Conservation (phyloP, 2,888 invertebrate species). For the Entomobrya multifasciata region DNA sequence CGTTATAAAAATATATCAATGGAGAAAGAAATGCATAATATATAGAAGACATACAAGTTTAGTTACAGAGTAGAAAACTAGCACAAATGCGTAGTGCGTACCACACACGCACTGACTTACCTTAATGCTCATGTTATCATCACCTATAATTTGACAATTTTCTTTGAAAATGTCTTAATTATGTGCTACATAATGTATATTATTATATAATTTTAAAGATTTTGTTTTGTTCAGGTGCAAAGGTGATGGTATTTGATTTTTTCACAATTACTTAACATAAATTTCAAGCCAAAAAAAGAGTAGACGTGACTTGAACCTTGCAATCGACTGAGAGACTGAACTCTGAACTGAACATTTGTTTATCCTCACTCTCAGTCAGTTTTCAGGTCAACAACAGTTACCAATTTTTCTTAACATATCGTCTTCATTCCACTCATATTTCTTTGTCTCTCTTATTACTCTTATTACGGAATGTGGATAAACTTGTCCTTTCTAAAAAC, state of each 20-base stretch:
- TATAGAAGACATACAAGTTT: too few relatives aligned
- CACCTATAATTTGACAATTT: not conserved
- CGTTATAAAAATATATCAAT: too few relatives aligned
- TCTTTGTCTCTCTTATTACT: not conserved
- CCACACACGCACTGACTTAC: too few relatives aligned
- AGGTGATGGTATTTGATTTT: not conserved
- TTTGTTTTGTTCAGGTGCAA: not conserved
- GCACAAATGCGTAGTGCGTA: too few relatives aligned
- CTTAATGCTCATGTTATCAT: slow-evolving; percentile 1
- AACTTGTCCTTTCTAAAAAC: slow-evolving; percentile 59
- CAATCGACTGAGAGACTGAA: slow-evolving; percentile 12
- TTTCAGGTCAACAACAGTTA: slow-evolving; percentile 21
- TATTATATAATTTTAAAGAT: not conserved
- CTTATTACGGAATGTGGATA: slow-evolving; percentile 51
- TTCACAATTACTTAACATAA: not conserved
- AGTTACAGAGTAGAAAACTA: too few relatives aligned
- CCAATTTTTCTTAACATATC: slow-evolving; percentile 18
- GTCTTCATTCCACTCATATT: slow-evolving; percentile 9
- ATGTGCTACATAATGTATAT: not conserved
- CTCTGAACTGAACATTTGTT: not conserved
- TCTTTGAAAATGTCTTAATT: not conserved
- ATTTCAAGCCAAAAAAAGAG: slow-evolving; percentile 15
- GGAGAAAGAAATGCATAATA: too few relatives aligned
- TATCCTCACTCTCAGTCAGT: slow-evolving; percentile 41
- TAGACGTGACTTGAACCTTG: slow-evolving; percentile 52